Conservation (phyloP, 2,888 invertebrate species). For the Trilocha varians region DNA sequence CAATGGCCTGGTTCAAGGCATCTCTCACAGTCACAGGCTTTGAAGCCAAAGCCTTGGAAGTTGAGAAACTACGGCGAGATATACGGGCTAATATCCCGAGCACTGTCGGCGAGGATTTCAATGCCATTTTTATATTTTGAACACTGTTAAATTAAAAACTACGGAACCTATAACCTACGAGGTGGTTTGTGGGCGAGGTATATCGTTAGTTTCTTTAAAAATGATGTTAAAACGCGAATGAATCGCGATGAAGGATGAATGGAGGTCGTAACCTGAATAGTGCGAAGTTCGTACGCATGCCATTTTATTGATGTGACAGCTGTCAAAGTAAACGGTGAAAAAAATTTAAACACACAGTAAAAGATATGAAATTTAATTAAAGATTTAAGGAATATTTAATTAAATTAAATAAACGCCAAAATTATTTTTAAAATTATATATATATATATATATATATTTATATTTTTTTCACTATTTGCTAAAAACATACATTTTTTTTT, state of each 20-base stretch:
- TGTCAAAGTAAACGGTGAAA: too few relatives aligned
- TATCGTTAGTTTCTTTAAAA: slow-evolving; percentile 31
- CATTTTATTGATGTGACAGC: slow-evolving; percentile 7
- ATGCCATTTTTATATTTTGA: slow-evolving; percentile 52
- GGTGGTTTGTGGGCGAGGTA: slow-evolving; percentile 23
- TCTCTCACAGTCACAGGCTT: slow-evolving; percentile 94
- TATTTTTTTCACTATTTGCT: too few relatives aligned
- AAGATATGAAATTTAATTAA: too few relatives aligned
- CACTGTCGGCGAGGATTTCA: slow-evolving; percentile 60
- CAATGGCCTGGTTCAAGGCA: slow-evolving; percentile 95
- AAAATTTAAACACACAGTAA: too few relatives aligned
- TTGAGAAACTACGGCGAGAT: slow-evolving; percentile 55
- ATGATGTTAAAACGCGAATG: slow-evolving; percentile 39
- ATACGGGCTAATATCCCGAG: slow-evolving; percentile 41
- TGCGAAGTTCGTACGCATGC: slow-evolving; percentile 20
- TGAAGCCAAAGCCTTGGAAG: slow-evolving; percentile 45
- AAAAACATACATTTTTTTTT: too few relatives aligned
- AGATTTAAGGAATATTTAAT: too few relatives aligned
- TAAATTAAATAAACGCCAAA: too few relatives aligned
- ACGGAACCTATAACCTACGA: slow-evolving; percentile 22
- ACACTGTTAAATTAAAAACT: slow-evolving; percentile 24
- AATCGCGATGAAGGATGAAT: slow-evolving; percentile 57
- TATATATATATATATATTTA: too few relatives aligned
- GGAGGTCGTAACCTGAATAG: slow-evolving; percentile 49
- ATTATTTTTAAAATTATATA: too few relatives aligned